Base-by-base conservation (phyloP, 2,113 vertebrate species). In the Hippocampus barbouri region DNA sequence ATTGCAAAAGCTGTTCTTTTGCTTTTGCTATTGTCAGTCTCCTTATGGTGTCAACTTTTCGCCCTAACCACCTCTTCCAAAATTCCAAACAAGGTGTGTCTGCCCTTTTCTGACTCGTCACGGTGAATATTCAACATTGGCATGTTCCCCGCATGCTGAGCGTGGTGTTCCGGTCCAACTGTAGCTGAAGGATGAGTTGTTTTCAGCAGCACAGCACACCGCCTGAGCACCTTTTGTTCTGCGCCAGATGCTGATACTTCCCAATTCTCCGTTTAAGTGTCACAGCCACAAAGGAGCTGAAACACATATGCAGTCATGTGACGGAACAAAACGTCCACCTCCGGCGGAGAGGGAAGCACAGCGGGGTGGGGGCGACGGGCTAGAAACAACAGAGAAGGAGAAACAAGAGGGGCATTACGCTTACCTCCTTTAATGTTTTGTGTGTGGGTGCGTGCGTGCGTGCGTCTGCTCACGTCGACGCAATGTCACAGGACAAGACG, bases 181-280 rank as follows among this genome's bases (percentile, higher is more conserved):
- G 59, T 65, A 38, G 56, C 45, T 53, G 16, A 72, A 38, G 57
- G 63, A 70, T 66, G 62, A 68, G 70, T 74, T 80, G 77, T 86
- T 85, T 75, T 71, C 12, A 27, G 64, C 40, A 72, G 68, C 64
- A 57, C 68, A 63, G 73, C 73, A 20, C 41, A 62, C 62, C 75
- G 78, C 71, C 77, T 41, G 64, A 89, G 84, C 74, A 86, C 83
- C 83, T 75, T 75, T 77, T 82, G 79, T 89, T 81, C 86, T 84
- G 56, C 68, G 18, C 8, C 15, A 80, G 80, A 40, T 69, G 59
- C 79, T 83, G 70, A 75, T 79, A 71, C 79, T 70, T 64, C 72
- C 27, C 73, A 53, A 51, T 79, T 87, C 73, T 65, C 62, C 76
- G 43, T 65, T 83, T 70, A 82, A 82, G 73, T 81, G 79, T 78